Evolutionary conservation across 35 echinoderm and acorn worm species (phyloP), one percentile per base, ranked within the genome.

Genomic region (Chiridota heheva): DNA sequence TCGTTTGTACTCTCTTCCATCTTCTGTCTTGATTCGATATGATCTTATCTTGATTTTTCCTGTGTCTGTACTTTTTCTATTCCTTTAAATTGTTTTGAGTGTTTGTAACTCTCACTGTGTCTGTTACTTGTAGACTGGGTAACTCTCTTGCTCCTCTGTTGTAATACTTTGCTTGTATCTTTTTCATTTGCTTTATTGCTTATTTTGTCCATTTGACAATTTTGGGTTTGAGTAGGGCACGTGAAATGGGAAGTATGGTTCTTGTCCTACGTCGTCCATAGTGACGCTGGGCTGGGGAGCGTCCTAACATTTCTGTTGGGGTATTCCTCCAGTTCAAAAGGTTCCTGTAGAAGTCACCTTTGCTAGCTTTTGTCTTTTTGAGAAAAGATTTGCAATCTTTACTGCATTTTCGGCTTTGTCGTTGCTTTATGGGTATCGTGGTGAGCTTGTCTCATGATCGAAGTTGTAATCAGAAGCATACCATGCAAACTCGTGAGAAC

Each of bases 351-450:
- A 81, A 81, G 40, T 81, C 78, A 12, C 39, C 61, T 12, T 67
- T 42, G 32, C 25, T 39, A 45, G 29, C 26, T 24, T 45, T 46
- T 28, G 60, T 65, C 22, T 81, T 81, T 38, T 79, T 79, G 42
- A 79, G 58, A 39, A 79, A 58, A 35, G 20, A 22, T 36, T 79
- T 79, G 75, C 75, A 3, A 47, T 61, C 26, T 81, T 81, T 63
- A 66, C 60, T 3, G 20, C 22, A 46, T 67, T 66, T 66, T 81
- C 38, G 12, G 67, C 78, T 60, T 81, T 81, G 13, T 61, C 59
- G 13, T 80, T 66, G 32, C 78, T 81, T 26, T 81, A 42, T 81
- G 78, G 78, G 38, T 81, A 47, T 38, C 36, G 39, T 44, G 78
- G 78, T 24, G 78, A 81, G 32, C 78, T 81, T 55, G 57, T 72